A percentile compares a stretch with the other conserved stretches of the same genome.
Conservation (phyloP, 2,113 vertebrate species). For the Sylvietta virens region DNA sequence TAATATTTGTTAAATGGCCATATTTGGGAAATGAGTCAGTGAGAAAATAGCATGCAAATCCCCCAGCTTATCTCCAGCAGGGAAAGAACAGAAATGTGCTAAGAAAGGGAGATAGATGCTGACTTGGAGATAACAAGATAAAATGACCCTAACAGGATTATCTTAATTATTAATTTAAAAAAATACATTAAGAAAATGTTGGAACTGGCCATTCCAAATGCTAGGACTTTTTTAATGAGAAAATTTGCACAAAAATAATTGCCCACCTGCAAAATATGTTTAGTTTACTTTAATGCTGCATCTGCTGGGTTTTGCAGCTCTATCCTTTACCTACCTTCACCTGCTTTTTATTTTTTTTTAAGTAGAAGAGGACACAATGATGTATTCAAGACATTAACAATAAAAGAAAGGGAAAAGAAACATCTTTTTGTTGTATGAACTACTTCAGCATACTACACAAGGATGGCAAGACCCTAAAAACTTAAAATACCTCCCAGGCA, state of each 20-base stretch:
- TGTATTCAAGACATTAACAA: background rate
- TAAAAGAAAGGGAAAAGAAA: background rate
- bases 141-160: background rate
- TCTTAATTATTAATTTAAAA: background rate
- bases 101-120: background rate
- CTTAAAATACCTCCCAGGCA: background rate
- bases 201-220: background rate
- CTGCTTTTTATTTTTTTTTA: too few relatives aligned
- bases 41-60: conserved; percentile 47
- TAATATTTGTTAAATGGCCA: conserved; percentile 26
- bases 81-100: background rate
- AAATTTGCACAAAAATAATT: background rate
- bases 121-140: background rate
- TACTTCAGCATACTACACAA: background rate
- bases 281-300: background rate
- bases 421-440: background rate
- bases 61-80: background rate
- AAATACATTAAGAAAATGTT: background rate
- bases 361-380: background rate
- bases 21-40: conserved; percentile 52
- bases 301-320: background rate
- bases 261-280: background rate
- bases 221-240: background rate
- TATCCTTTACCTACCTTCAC: background rate
- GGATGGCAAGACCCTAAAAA: background rate